Evolutionary conservation across 30 jellyfish, hydroid and myxozoan species (phyloP).

Genomic region (Calvadosia cruxmelitensis): DNA sequence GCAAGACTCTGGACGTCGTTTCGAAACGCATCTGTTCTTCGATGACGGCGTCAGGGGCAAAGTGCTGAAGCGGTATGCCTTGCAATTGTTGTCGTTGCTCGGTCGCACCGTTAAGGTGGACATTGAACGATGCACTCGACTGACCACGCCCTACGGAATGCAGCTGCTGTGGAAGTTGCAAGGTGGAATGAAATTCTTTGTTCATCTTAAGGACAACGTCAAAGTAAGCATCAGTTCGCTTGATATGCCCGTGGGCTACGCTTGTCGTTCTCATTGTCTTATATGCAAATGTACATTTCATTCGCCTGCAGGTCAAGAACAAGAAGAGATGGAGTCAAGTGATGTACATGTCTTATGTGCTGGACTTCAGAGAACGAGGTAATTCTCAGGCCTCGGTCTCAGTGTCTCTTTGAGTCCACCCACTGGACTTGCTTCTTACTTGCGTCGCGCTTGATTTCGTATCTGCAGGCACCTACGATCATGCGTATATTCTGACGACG

Average conservation of each 20-base stretch:
- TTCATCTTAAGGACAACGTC: conserved; percentile 70
- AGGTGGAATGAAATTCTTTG: conserved; percentile 76
- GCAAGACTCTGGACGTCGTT: conserved; percentile 37
- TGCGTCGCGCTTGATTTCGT: not conserved
- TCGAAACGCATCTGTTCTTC: conserved; percentile 67
- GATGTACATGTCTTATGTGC: conserved; percentile 80
- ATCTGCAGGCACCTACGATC: conserved; percentile 18
- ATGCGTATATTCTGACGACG: conserved; percentile 67
- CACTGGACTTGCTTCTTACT: too few species aligned
- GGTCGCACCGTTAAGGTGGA: conserved; percentile 37
- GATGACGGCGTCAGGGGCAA: conserved; percentile 92
- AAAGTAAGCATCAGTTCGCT: conserved; percentile 26
- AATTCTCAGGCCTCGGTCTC: too few species aligned
- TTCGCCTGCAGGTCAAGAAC: conserved; percentile 51
- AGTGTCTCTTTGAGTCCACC: too few species aligned
- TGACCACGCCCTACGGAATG: conserved; percentile 82
- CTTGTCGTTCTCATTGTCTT: too few species aligned
- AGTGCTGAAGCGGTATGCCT: conserved; percentile 70
- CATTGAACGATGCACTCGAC: conserved; percentile 23
- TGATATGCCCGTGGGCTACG: too few species aligned
- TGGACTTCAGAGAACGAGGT: conserved; percentile 46
- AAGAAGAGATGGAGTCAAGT: conserved; percentile 96
- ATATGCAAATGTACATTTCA: not conserved
- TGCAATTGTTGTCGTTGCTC: conserved; percentile 65
- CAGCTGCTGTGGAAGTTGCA: conserved; percentile 79